Evolutionary conservation across 2,113 vertebrate species (phyloP).

Genomic region (Heterochromis multidens): DNA sequence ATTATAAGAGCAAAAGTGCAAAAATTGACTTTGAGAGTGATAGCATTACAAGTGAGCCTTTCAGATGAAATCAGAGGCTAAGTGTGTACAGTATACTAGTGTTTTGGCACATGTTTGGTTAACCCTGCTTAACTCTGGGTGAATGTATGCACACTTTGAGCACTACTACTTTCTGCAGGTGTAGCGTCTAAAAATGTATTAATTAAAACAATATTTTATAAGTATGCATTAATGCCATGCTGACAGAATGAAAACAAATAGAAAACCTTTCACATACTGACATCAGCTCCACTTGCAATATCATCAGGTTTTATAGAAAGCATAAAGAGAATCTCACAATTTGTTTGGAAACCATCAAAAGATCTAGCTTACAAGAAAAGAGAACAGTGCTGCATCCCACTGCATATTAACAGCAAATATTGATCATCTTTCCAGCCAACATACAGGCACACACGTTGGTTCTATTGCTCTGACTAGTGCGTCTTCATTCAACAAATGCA

Average conservation of each 20-base stretch:
- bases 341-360: neutral
- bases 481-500: neutral
- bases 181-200: neutral
- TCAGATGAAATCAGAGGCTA: conserved; percentile 43
- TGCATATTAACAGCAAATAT: neutral
- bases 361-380: neutral
- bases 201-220: neutral
- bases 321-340: neutral
- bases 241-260: neutral
- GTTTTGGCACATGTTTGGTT: conserved; percentile 29
- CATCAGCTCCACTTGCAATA: neutral
- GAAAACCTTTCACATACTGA: neutral
- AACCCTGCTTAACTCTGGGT: conserved; percentile 13
- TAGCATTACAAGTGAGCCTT: conserved; percentile 60
- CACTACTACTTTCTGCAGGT: neutral
- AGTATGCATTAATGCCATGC: neutral
- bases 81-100: conserved; percentile 23
- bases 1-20: conserved; percentile 68
- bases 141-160: neutral
- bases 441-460: neutral
- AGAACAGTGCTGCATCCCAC: neutral
- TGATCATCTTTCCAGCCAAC: neutral
- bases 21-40: conserved; percentile 62
- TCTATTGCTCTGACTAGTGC: too few relatives aligned
- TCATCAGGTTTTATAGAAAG: neutral